A percentile compares a stretch with the other conserved stretches of the same genome.
Conservation (phyloP, 2,888 invertebrate genomes). For the Tyria jacobaeae region DNA sequence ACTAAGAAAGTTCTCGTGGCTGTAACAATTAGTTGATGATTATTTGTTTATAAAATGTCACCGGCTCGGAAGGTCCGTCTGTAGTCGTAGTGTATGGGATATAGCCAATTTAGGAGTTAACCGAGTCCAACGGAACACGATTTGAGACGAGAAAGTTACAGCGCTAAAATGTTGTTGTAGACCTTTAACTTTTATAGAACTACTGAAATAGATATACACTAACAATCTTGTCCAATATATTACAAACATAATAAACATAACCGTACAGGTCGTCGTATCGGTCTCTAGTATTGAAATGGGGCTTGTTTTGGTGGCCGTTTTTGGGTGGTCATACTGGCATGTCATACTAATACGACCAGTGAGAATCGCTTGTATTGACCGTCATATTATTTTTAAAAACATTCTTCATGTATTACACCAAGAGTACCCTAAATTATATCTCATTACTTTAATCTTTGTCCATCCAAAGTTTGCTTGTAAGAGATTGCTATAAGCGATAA, state of each 20-base stretch:
- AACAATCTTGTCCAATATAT: too few relatives aligned
- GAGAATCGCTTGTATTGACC: too few relatives aligned
- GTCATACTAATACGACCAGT: too few relatives aligned
- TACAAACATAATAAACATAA: too few relatives aligned
- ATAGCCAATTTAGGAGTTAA: conserved; percentile 49
- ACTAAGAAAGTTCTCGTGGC: background rate
- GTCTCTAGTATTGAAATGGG: background rate
- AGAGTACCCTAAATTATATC: too few relatives aligned
- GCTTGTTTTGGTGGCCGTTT: background rate
- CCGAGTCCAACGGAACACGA: conserved; percentile 24
- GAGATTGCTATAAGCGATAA: too few relatives aligned
- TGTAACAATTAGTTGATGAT: background rate
- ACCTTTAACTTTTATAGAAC: background rate
- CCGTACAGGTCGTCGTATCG: too few relatives aligned
- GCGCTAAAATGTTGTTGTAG: conserved; percentile 31
- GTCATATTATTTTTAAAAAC: too few relatives aligned
- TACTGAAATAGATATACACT: background rate
- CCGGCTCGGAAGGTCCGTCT: conserved; percentile 22
- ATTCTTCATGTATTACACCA: too few relatives aligned
- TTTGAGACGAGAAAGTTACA: conserved; percentile 35
- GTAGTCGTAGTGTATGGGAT: conserved; percentile 31
- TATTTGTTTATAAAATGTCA: conserved; percentile 19
- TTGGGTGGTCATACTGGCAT: too few relatives aligned
- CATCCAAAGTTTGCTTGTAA: too few relatives aligned
- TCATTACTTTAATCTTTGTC: too few relatives aligned